A percentile compares a stretch with the other conserved stretches of the same genome.
Conservation (phyloP, 2,888 invertebrate species). For the Panorpa germanica region DNA sequence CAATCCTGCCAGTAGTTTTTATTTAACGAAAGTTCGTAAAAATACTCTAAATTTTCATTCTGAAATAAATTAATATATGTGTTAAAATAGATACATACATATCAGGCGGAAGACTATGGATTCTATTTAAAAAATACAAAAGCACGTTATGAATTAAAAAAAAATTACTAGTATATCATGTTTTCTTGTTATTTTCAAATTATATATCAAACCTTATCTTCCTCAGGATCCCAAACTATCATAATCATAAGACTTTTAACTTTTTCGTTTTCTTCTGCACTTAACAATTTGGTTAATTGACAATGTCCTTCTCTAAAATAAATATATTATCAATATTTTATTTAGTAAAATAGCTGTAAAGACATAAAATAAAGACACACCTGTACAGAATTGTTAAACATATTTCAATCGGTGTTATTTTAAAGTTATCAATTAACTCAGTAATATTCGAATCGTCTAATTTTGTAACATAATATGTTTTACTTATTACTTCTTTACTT, state of each 20-base stretch:
- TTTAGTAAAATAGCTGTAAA: conserved; percentile 15
- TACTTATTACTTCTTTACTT: no score
- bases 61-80: conserved; percentile 2
- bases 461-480: conserved; percentile 13
- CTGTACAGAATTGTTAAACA: conserved; percentile 12
- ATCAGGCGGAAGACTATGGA: no score
- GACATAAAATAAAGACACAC: conserved; percentile 20
- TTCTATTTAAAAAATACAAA: no score
- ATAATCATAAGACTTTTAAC: conserved; percentile 22
- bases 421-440: conserved; percentile 3
- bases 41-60: conserved; percentile 4
- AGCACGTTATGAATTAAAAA: no score
- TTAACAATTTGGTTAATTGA: conserved; percentile 21
- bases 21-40: conserved; percentile 4
- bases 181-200: conserved; percentile 7
- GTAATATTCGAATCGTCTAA: conserved; percentile 8
- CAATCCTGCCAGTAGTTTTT: no score
- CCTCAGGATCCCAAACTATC: conserved; percentile 10
- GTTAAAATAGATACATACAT: no score
- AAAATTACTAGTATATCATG: no score
- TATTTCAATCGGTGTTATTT: conserved; percentile 10
- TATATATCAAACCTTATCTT: conserved; percentile 19
- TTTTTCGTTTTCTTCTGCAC: conserved; percentile 20
- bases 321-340: conserved; percentile 2
- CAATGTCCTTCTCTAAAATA: conserved; percentile 24